phyloP scores from a whole-genome alignment of 2,113 vertebrate genomes.

The Lagopus leucura region DNA sequence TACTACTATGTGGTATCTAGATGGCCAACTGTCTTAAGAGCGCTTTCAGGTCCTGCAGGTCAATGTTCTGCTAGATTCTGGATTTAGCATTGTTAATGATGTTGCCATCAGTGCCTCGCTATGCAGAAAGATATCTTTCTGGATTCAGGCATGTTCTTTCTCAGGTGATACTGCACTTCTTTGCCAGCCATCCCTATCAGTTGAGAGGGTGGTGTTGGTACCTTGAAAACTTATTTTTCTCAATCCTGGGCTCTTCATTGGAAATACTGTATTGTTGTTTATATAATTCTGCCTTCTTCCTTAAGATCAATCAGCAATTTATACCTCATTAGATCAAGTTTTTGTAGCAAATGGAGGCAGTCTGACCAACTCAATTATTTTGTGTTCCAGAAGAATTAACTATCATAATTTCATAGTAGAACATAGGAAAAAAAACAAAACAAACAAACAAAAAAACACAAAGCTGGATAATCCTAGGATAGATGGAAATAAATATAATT shows the following conservation, averaged over 20 bases:
- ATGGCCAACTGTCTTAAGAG: conserved; percentile 35
- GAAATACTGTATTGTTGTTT: neutral
- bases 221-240: conserved; percentile 37
- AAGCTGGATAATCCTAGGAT: neutral
- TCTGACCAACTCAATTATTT: conserved; percentile 28
- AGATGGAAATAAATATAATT: neutral
- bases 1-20: conserved; percentile 16
- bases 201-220: neutral
- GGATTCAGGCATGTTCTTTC: neutral
- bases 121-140: neutral
- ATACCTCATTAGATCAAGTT: neutral
- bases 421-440: neutral
- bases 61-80: conserved; percentile 36
- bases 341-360: conserved; percentile 19
- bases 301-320: neutral
- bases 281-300: conserved; percentile 12
- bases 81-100: neutral
- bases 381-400: conserved; percentile 18
- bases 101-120: neutral
- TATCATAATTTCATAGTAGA: conserved; percentile 4
- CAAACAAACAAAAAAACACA: too few species aligned
- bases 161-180: neutral
- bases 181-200: neutral
- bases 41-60: conserved; percentile 36
- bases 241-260: conserved; percentile 11